Percentiles rank a stretch among this genome's conserved stretches.
Conservation (phyloP, 2,113 vertebrate genomes). For the Mormyrus iriodes region DNA sequence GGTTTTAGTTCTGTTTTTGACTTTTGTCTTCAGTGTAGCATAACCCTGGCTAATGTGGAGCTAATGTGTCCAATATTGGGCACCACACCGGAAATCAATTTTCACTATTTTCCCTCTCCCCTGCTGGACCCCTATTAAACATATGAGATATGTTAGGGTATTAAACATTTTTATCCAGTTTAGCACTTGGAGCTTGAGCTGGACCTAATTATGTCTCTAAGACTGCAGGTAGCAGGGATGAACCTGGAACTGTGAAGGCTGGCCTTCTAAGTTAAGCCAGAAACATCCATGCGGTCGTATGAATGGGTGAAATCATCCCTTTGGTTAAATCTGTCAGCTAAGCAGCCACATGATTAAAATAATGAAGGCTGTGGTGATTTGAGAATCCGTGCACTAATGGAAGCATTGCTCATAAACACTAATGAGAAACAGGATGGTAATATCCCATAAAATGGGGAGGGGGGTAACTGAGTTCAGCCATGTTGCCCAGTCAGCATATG, state of each 20-base stretch:
- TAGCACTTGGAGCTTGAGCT: neutral
- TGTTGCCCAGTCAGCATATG: conserved; percentile 46
- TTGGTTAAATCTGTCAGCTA: neutral
- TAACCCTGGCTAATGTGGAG: neutral
- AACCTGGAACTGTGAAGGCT: neutral
- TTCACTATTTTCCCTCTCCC: neutral
- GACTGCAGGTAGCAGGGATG: neutral
- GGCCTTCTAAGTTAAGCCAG: neutral
- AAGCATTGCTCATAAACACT: neutral
- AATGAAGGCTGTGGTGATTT: neutral
- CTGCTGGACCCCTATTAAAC: neutral
- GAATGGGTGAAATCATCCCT: neutral
- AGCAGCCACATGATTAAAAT: neutral
- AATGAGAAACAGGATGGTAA: conserved; percentile 19
- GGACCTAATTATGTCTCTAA: neutral
- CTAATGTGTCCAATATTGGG: neutral
- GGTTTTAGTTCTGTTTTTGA: neutral
- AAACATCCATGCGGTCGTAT: neutral
- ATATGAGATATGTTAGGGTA: neutral
- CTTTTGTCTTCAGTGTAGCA: neutral
- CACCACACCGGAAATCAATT: neutral
- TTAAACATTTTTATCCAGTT: neutral
- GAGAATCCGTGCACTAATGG: conserved; percentile 10
- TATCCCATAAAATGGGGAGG: neutral
- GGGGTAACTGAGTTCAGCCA: neutral